Conservation (phyloP, 2,113 vertebrate species). For the Gadus macrocephalus region DNA sequence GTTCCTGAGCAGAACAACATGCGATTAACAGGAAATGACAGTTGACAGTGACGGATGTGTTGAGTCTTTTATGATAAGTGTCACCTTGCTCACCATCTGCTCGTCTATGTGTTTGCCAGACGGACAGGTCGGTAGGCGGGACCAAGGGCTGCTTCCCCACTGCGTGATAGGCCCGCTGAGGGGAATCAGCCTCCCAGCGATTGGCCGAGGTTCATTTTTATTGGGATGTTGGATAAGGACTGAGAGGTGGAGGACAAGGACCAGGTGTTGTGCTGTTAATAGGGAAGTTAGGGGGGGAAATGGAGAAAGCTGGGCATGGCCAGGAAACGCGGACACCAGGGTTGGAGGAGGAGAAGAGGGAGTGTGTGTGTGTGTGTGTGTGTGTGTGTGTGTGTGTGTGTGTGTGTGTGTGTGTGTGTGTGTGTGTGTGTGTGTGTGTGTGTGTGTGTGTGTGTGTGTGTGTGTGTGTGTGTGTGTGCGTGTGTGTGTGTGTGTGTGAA, state of each 20-base stretch:
- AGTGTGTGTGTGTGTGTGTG: background rate
- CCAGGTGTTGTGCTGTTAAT: slow-evolving; percentile 4
- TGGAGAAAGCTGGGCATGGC: background rate
- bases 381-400: background rate
- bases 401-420: background rate
- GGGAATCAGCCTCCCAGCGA: background rate
- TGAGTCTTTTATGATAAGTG: background rate
- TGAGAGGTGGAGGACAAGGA: background rate
- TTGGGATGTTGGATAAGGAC: background rate
- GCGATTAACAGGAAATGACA: too few relatives aligned
- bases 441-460: slow-evolving; percentile 1
- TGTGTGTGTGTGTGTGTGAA: background rate
- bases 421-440: background rate
- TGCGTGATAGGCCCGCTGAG: background rate
- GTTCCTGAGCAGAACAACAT: too few relatives aligned
- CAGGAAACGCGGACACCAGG: background rate
- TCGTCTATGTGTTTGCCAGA: background rate
- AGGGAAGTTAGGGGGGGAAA: background rate
- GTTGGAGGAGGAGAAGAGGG: background rate
- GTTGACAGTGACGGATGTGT: background rate
- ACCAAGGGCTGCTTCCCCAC: background rate
- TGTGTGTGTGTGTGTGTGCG: background rate
- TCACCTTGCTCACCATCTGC: slow-evolving; percentile 10
- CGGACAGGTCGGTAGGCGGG: background rate
- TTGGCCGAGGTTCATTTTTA: background rate